A percentile compares a stretch with the other conserved stretches of the same genome.
Conservation (phyloP, 2,888 invertebrate species). For the Patella caerulea region DNA sequence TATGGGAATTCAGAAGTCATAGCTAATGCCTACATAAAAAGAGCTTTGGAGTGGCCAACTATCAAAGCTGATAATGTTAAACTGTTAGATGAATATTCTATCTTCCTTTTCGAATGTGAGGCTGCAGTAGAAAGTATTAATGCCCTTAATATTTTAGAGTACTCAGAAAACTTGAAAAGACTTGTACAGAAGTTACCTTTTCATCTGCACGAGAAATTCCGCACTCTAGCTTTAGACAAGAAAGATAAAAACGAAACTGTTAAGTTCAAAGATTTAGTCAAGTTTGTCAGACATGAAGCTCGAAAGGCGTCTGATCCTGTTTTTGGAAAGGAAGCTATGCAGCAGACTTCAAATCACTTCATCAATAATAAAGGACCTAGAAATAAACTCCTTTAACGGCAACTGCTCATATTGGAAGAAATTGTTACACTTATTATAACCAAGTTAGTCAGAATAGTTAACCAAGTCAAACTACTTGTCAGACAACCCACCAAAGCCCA, state of each 20-base stretch:
- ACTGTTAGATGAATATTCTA: not conserved
- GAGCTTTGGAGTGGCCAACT: conserved; percentile 2
- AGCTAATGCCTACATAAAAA: not conserved
- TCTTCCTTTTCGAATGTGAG: not conserved
- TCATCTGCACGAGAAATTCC: not conserved
- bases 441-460: not conserved
- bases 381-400: not conserved
- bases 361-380: conserved; percentile 2
- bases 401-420: not conserved
- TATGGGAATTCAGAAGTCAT: no score
- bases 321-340: not conserved
- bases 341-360: not conserved
- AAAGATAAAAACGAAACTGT: not conserved
- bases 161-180: not conserved
- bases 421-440: not conserved
- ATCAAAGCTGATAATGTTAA: not conserved
- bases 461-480: no score
- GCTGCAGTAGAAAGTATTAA: not conserved
- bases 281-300: not conserved
- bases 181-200: not conserved
- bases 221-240: not conserved
- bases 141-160: not conserved
- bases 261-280: conserved; percentile 13
- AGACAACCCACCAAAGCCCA: no score
- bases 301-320: not conserved